Base-by-base conservation (phyloP, 2,113 vertebrate genomes). In the Sclerurus mexicanus region DNA sequence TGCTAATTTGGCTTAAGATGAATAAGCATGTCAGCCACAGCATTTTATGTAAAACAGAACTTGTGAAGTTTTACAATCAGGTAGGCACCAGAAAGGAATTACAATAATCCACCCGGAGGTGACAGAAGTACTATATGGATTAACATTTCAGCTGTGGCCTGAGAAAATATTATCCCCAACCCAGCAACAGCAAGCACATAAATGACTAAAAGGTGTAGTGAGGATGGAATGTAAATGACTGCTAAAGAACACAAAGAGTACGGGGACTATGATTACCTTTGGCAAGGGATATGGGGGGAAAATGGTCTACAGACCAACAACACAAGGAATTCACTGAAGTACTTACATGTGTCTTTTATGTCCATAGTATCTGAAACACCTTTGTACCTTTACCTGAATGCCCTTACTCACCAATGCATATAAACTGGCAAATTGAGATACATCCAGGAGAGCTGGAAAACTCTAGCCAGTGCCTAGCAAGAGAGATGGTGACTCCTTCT, bases 1-100 rank as follows among this genome's bases (percentile, higher is more conserved):
- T 94, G 90, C 92, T 96, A 96, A 97, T 96, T 83, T 92, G 56
- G 79, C 92, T 85, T 95, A 94, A 95, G 94, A 95, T 78, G 89
- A 95, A 96, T 95, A 95, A 95, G 94, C 82, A 64, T 64, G 93
- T 94, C 92, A 97, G 75, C 47, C 0, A 0, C 81, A 78, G 88
- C 80, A 69, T 87, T 97, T 95, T 90, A 95, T 91, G 91, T 93
- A 94, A 95, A 95, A 81, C 71, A 92, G 89, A 93, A 93, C 71
- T 93, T 93, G 79, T 88, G 89, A 96, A 96, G 96, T 90, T 95
- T 96, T 85, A 90, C 63, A 92, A 87, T 93, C 96, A 87, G 93
- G 94, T 92, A 94, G 88, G 63, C 75, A 95, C 90, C 86, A 89
- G 89, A 91, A 89, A 96, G 90, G 86, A 96, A 95, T 96, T 96